Evolutionary conservation across 2,888 invertebrate genomes (phyloP).

Genomic region (Quadriops clusia): DNA sequence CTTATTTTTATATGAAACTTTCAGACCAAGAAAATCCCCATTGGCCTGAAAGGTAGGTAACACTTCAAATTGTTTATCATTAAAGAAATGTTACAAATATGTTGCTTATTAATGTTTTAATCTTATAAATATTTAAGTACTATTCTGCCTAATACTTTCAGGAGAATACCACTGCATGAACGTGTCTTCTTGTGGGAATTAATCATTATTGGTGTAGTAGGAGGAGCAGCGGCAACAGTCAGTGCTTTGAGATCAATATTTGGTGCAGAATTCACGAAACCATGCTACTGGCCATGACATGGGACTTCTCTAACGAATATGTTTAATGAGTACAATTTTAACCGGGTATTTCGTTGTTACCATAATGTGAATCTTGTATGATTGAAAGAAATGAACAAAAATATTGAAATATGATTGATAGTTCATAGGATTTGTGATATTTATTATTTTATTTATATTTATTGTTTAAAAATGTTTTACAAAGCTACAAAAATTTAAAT

Average conservation of each 20-base stretch:
- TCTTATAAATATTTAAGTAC: conserved; percentile 5
- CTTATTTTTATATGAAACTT: conserved; percentile 52
- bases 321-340: too few relatives aligned
- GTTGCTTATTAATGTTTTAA: conserved; percentile 8
- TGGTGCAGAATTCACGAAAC: conserved; percentile 27
- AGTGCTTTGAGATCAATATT: conserved; percentile 48
- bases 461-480: too few relatives aligned
- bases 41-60: conserved; percentile 38
- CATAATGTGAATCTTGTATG: too few relatives aligned
- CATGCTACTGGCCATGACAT: conserved; percentile 30
- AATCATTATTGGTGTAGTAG: conserved; percentile 46
- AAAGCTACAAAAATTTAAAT: too few relatives aligned
- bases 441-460: too few relatives aligned
- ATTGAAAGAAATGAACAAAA: too few relatives aligned
- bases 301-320: too few relatives aligned
- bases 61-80: conserved; percentile 1
- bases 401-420: too few relatives aligned
- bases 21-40: conserved; percentile 35
- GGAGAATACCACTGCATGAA: conserved; percentile 44
- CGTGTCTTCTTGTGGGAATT: conserved; percentile 50
- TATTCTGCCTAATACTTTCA: conserved; percentile 30
- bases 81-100: conserved; percentile 3
- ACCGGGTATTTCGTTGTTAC: too few relatives aligned
- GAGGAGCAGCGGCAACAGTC: conserved; percentile 49
- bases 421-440: too few relatives aligned